Conservation (phyloP, 1,140 invertebrate species). For the Sitobion miscanthi region DNA sequence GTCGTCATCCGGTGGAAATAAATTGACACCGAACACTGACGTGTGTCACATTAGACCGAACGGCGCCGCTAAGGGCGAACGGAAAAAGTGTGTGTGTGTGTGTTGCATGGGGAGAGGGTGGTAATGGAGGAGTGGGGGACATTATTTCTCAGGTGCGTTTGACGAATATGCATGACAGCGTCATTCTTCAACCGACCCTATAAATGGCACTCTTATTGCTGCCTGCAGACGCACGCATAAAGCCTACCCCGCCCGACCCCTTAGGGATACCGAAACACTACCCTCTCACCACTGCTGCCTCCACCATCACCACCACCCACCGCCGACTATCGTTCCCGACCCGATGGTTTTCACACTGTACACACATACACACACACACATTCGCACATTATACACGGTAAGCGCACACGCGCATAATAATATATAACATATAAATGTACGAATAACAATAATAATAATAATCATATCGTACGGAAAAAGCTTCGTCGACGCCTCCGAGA, state of each 20-base stretch:
- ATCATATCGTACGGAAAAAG: not conserved
- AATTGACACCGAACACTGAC: conserved; percentile 55
- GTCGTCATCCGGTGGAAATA: conserved; percentile 53
- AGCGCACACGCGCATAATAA: not conserved
- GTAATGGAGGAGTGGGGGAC: not conserved
- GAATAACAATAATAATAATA: conserved; percentile 13
- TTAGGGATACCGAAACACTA: conserved; percentile 10
- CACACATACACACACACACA: not conserved
- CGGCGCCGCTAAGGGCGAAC: not conserved
- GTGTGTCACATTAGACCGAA: conserved; percentile 54
- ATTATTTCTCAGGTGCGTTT: conserved; percentile 56
- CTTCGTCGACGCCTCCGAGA: not conserved
- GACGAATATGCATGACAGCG: conserved; percentile 56
- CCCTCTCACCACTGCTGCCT: not conserved
- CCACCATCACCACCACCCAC: not conserved
- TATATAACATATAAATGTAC: not conserved
- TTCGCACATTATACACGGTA: not conserved
- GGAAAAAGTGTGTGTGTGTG: not conserved
- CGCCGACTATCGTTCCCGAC: not conserved
- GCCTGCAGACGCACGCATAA: not conserved
- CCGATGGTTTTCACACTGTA: conserved; percentile 3
- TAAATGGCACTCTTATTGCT: conserved; percentile 50
- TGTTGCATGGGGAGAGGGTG: not conserved
- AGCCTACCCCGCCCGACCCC: conserved; percentile 15
- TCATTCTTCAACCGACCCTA: conserved; percentile 55